These are phyloP conservation scores for Halictus quadricinctus DNA, from an alignment of 2,888 invertebrate species.

Conservation along the genomic window DNA sequence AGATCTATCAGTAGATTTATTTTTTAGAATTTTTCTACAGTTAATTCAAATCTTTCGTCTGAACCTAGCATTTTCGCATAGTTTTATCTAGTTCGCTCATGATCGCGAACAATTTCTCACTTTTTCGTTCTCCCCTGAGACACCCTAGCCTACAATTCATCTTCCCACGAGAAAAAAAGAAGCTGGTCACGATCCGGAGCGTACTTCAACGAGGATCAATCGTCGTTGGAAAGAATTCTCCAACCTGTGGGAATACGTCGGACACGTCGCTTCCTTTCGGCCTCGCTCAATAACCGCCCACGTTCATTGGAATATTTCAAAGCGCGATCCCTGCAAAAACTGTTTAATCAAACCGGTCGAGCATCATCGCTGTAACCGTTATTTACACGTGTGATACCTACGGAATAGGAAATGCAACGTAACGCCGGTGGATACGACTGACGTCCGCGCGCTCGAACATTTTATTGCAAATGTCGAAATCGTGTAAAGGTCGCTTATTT, in stretches of 20 bases:
- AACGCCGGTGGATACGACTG: not conserved
- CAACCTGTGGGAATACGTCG: not conserved
- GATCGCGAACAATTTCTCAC: not conserved
- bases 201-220: not conserved
- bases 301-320: not conserved
- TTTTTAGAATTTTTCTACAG: not conserved
- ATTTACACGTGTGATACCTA: not conserved
- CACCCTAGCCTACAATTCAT: not conserved
- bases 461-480: not conserved
- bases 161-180: not conserved
- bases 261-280: not conserved
- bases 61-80: not conserved
- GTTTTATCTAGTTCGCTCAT: not conserved
- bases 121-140: not conserved
- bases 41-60: not conserved
- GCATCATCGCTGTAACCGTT: not conserved
- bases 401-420: not conserved
- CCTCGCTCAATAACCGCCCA: not conserved
- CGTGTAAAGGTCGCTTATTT: not conserved
- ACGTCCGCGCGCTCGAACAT: not conserved
- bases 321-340: not conserved
- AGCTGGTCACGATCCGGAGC: not conserved
- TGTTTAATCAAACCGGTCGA: not conserved
- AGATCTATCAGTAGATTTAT: not conserved
- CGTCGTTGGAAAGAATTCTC: not conserved